These are phyloP conservation scores for Carettochelys insculpta DNA, from an alignment of 2,113 vertebrate genomes.

Conservation along the genomic window DNA sequence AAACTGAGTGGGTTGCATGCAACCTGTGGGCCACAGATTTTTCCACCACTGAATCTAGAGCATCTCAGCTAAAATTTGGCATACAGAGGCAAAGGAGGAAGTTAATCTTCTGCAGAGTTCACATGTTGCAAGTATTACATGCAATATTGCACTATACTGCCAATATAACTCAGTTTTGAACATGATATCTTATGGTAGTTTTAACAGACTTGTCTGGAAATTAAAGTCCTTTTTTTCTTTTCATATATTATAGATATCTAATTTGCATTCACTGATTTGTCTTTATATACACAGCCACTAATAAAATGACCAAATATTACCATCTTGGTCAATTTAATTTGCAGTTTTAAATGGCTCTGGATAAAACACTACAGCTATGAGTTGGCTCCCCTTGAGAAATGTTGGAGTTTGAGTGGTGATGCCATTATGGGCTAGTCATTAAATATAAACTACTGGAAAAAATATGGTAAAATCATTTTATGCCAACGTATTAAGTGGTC, in stretches of 20 bases:
- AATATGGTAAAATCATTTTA: background rate
- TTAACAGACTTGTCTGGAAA: background rate
- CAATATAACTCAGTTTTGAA: background rate
- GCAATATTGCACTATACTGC: background rate
- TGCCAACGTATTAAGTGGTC: background rate
- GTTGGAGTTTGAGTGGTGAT: background rate
- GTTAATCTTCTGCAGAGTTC: background rate
- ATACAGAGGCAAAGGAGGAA: background rate
- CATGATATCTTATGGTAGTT: background rate
- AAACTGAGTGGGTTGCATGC: too few species aligned
- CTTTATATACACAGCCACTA: background rate
- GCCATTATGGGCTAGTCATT: background rate
- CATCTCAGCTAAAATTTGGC: background rate
- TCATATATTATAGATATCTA: background rate
- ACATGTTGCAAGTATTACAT: background rate
- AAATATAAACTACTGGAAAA: background rate
- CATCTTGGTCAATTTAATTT: background rate
- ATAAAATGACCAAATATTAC: background rate
- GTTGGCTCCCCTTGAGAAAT: background rate
- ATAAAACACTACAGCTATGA: background rate
- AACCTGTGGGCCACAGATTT: too few species aligned
- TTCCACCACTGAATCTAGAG: too few species aligned
- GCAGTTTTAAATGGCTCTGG: background rate
- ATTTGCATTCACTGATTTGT: background rate
- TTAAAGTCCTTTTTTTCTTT: background rate